Percentiles rank a stretch among this genome's conserved stretches.
Evolutionary conservation across 2,888 invertebrate species (phyloP).

Genomic region (Rhyacophila evoluta): DNA sequence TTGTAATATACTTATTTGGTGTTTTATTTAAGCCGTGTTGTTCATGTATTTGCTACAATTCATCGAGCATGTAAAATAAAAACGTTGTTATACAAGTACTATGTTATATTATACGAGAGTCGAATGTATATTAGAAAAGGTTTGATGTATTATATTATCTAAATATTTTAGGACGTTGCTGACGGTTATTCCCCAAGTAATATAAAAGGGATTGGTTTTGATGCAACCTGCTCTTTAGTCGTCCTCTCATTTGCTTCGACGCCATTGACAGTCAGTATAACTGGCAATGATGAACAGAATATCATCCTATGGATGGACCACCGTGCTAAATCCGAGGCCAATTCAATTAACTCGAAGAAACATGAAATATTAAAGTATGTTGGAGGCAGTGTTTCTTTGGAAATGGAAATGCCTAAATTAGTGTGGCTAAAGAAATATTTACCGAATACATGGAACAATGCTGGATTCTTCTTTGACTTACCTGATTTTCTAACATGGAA

Average conservation of each 20-base stretch:
- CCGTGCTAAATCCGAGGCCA: constrained; percentile 83
- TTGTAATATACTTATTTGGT: no score
- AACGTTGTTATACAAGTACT: no score
- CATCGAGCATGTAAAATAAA: no score
- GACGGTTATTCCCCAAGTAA: constrained; percentile 66
- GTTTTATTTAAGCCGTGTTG: no score
- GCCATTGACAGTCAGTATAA: constrained; percentile 79
- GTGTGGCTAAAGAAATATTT: constrained; percentile 90
- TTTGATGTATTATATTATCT: no score
- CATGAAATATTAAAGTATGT: constrained; percentile 86
- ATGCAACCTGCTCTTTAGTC: constrained; percentile 95
- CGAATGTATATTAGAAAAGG: no score
- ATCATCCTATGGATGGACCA: constrained; percentile 96
- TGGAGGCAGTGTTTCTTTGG: constrained; percentile 93
- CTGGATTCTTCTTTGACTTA: constrained; percentile 87
- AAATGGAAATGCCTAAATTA: constrained; percentile 96
- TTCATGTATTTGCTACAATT: no score
- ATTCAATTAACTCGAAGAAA: constrained; percentile 79
- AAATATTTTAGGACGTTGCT: constrained; percentile 71
- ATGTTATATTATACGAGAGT: no score
- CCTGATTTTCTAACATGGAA: constrained; percentile 96
- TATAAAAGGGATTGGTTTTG: constrained; percentile 92
- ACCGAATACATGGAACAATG: constrained; percentile 75
- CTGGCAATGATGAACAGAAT: constrained; percentile 79
- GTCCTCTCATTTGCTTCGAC: constrained; percentile 77